Conservation (phyloP, 2,113 vertebrate genomes). For the Apus apus region DNA sequence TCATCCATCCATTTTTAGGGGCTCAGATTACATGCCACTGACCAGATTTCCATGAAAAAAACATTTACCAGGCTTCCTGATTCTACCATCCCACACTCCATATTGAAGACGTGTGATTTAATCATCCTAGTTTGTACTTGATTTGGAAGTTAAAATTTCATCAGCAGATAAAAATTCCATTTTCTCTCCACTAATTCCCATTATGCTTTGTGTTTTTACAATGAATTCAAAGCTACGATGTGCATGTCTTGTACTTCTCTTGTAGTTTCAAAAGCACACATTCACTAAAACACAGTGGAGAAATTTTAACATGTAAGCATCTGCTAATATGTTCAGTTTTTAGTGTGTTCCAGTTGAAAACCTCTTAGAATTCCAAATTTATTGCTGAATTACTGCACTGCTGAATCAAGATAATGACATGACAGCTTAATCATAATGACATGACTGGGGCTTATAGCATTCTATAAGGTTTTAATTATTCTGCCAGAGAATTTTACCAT, state of each 20-base stretch:
- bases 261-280: neutral
- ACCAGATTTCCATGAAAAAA: neutral
- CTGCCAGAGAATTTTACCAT: neutral
- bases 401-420: neutral
- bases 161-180: neutral
- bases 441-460: neutral
- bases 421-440: too few relatives aligned
- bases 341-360: neutral
- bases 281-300: neutral
- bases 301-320: neutral
- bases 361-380: neutral
- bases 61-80: neutral
- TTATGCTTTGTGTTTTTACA: neutral
- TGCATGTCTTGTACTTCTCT: neutral
- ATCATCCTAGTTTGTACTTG: neutral
- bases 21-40: neutral
- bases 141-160: neutral
- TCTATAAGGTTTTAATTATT: neutral
- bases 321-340: neutral
- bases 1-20: neutral
- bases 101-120: neutral
- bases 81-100: neutral
- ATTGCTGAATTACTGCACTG: neutral
- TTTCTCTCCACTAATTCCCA: neutral
- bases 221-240: neutral